Evolutionary conservation across 2,888 invertebrate species (phyloP).

Genomic region (Invenusta paracnida): DNA sequence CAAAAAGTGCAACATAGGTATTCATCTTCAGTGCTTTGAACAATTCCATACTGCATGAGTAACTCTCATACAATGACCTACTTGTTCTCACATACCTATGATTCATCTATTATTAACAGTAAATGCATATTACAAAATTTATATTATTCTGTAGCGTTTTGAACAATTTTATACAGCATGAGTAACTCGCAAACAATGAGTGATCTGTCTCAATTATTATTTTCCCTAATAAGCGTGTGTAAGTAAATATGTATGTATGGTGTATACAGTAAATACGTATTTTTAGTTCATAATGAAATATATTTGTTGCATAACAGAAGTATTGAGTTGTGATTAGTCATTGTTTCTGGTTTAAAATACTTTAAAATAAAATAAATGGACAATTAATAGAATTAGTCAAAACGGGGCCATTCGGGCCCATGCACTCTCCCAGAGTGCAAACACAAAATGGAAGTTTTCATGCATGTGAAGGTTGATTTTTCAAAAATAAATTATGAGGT

Average conservation of each 20-base stretch:
- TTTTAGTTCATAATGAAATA: background rate
- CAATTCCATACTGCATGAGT: background rate
- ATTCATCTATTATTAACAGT: background rate
- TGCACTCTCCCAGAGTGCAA: constrained; percentile 27
- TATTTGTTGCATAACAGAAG: background rate
- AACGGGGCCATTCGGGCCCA: constrained; percentile 6
- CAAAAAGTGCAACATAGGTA: constrained; percentile 13
- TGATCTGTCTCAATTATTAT: background rate
- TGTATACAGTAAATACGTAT: background rate
- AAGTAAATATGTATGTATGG: background rate
- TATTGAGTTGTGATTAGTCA: background rate
- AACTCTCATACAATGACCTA: background rate
- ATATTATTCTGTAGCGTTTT: background rate
- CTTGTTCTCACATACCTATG: background rate
- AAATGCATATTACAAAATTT: background rate
- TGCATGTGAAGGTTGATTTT: background rate
- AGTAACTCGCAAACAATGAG: background rate
- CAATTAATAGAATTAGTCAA: background rate
- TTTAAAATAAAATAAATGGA: background rate
- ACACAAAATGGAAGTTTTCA: background rate
- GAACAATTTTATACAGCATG: background rate
- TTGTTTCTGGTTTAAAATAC: background rate
- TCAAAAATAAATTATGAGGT: background rate
- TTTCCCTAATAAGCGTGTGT: background rate
- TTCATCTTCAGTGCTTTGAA: constrained; percentile 22